Percentiles rank a stretch among this genome's conserved stretches.
Evolutionary conservation across 2,888 invertebrate genomes (phyloP).

Genomic region (Trissoscelio sp.): DNA sequence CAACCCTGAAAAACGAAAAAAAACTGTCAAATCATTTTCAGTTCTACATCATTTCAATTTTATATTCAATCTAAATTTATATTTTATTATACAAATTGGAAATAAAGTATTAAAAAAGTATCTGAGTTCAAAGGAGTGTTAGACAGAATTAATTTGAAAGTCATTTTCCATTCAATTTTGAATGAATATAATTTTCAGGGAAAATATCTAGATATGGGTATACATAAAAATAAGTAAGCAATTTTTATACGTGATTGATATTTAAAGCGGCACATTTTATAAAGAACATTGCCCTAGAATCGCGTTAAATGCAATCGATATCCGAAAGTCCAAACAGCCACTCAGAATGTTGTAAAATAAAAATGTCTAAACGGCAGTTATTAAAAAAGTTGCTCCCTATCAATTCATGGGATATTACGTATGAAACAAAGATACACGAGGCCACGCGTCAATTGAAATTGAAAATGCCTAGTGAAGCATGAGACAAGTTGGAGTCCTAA

Average conservation of each 20-base stretch:
- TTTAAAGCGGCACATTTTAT: neutral
- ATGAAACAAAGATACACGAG: slow-evolving; percentile 62
- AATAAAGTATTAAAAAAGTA: no score
- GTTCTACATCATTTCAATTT: no score
- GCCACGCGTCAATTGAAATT: slow-evolving; percentile 64
- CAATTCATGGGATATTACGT: slow-evolving; percentile 36
- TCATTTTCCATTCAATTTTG: no score
- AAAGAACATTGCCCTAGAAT: neutral
- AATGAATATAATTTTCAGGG: no score
- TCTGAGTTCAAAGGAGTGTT: no score
- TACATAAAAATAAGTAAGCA: no score
- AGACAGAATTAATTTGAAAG: no score
- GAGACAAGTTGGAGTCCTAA: slow-evolving; percentile 65
- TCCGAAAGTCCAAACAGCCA: neutral
- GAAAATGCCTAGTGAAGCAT: slow-evolving; percentile 68
- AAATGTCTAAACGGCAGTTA: slow-evolving; percentile 43
- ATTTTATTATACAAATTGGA: no score
- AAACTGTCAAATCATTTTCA: neutral
- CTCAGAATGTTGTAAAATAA: slow-evolving; percentile 20
- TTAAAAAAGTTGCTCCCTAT: slow-evolving; percentile 56
- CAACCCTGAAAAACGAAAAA: neutral
- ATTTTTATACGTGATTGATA: neutral
- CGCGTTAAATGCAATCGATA: slow-evolving; percentile 2
- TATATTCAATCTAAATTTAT: no score
- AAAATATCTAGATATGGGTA: no score